These are phyloP conservation scores for Acanthacorydalis orientalis DNA, from an alignment of 2,888 invertebrate genomes.

Conservation along the genomic window DNA sequence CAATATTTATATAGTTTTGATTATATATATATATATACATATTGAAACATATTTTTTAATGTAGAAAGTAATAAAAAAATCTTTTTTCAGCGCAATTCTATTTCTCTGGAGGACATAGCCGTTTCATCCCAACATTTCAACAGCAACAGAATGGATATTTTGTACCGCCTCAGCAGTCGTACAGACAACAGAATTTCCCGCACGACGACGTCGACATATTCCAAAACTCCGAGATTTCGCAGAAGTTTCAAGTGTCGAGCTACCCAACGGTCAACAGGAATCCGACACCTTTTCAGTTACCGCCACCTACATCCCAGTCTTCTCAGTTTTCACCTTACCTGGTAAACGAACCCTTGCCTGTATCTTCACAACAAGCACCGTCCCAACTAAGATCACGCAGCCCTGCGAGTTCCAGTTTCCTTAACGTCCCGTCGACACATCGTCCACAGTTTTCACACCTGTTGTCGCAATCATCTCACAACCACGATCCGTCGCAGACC, in stretches of 20 bases:
- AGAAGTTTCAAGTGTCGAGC: constrained; percentile 20
- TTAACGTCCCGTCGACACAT: constrained; percentile 32
- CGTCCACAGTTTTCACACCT: constrained; percentile 36
- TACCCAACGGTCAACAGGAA: constrained; percentile 20
- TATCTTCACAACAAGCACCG: constrained; percentile 5
- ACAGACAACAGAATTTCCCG: constrained; percentile 13
- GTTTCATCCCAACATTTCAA: constrained; percentile 19
- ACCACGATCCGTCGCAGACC: constrained; percentile 39
- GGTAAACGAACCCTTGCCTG: constrained; percentile 23
- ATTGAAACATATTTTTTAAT: no score
- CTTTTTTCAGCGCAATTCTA: constrained; percentile 25
- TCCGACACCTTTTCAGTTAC: constrained; percentile 32
- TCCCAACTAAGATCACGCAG: constrained; percentile 14
- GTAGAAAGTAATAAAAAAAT: constrained; percentile 1
- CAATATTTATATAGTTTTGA: no score
- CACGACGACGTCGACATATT: neutral
- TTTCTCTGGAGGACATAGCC: constrained; percentile 18
- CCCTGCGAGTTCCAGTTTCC: constrained; percentile 28
- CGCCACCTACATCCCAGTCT: constrained; percentile 32
- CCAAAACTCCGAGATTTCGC: constrained; percentile 11
- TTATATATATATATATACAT: no score
- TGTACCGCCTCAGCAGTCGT: constrained; percentile 15
- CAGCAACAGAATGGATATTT: constrained; percentile 15
- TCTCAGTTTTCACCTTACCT: constrained; percentile 31
- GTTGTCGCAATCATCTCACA: constrained; percentile 35